Base-by-base conservation (phyloP, 2,888 invertebrate genomes). In the Nowickia ferox region DNA sequence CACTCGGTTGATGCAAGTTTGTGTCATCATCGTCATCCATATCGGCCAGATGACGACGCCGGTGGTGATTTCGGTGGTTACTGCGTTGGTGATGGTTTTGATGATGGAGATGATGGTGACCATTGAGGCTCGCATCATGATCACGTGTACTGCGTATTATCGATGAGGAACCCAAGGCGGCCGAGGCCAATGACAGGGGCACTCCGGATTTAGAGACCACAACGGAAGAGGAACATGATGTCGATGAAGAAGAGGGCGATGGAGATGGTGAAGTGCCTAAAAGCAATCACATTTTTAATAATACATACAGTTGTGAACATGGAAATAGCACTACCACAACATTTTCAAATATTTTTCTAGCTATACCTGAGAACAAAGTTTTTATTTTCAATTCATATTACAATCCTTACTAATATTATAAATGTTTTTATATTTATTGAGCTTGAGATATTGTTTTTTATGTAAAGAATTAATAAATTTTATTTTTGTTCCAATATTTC, bases 111-210 rank as follows among this genome's bases (percentile, higher is more conserved):
- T 77, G 86, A 55, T 84, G 85, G 22, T 86, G 86, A 1, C 81
- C 81, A 86, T 86, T 85, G 13, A 44, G 86, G 72, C 66, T 87
- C 87, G 38, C 89, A 46, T 89, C 88, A 88, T 92, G 92, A 84
- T 89, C 92, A 84, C 91, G 91, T 87, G 92, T 92, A 87, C 92
- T 92, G 84, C 92, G 91, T 89, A 92, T 92, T 88, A 92, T 92
- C 40, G 91, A 91, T 63, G 91, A 91, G 72, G 90, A 90, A 59
- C 90, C 90, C 51, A 91, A 79, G 5, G 90, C 91, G 68, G 91
- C 91, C 61, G 91, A 91, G 8, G 91, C 91, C 72, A 91, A 89
- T 53, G 91, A 91, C 11, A 91, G 75, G 19, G 91, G 91, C 76
- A 90, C 90, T 69, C 90, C 90, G 30, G 90, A 87, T 87, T 90